These are phyloP conservation scores for Thymallus thymallus DNA, from an alignment of 2,113 vertebrate species.

Conservation along the genomic window DNA sequence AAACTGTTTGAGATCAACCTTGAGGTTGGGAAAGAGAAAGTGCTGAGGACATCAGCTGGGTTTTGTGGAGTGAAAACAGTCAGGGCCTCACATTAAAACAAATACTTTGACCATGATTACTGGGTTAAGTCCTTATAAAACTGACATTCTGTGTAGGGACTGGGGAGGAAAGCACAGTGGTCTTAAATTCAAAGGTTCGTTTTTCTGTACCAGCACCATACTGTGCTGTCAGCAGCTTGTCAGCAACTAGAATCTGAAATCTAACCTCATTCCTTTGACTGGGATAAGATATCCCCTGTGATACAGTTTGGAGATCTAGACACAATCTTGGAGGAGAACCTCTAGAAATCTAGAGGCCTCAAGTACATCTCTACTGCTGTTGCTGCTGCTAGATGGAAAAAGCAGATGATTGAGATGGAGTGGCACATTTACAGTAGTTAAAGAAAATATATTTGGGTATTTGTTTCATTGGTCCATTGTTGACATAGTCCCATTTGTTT, in stretches of 20 bases:
- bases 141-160: conserved; percentile 31
- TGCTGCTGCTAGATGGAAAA: neutral
- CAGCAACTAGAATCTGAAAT: neutral
- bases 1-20: neutral
- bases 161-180: conserved; percentile 20
- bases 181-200: neutral
- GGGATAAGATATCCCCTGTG: conserved; percentile 32
- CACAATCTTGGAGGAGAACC: conserved; percentile 16
- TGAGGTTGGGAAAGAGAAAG: conserved; percentile 11
- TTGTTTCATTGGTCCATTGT: no score
- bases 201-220: conserved; percentile 16
- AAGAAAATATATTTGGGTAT: no score
- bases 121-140: conserved; percentile 18
- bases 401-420: neutral
- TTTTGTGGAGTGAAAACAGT: conserved; percentile 33
- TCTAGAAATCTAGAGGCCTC: neutral
- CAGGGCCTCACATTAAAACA: conserved; percentile 30
- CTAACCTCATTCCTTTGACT: neutral
- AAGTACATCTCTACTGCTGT: no score
- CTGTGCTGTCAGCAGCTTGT: conserved; percentile 6
- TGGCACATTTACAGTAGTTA: neutral
- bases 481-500: no score
- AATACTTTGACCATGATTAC: conserved; percentile 38
- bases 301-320: conserved; percentile 32
- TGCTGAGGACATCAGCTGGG: conserved; percentile 16